Evolutionary conservation across 2,888 invertebrate species (phyloP), one percentile per base, ranked within the genome.

Genomic region (Rhyacophila evoluta): DNA sequence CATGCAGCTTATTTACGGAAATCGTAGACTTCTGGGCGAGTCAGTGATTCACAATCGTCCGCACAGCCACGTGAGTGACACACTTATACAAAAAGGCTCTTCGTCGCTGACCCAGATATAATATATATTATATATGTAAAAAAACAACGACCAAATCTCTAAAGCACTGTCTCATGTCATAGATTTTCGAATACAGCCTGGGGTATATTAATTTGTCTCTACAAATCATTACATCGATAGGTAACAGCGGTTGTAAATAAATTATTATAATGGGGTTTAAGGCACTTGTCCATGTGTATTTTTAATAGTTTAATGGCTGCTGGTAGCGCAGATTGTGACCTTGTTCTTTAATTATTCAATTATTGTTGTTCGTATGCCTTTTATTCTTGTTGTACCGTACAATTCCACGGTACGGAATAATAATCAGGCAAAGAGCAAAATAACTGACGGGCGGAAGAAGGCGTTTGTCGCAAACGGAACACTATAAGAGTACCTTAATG

Each of bases 331-430:
- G 55, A 55, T 55, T 25, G 25, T 55, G 55, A 55, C 19, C 55
- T 55, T 55, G 55, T 55, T 55, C 19, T n/a, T 19, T 55, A 55
- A 55, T 55, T 55, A 55, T 55, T 55, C 55, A 55, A 55, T 55
- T 55, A 55, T 25, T 0, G 25, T 19, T 15, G 10, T 55, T 19
- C 12, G 55, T 33, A 33, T 6, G 29, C 29, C 55, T 55, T 55
- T 55, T 55, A 25, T 55, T 55, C 55, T 55, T 5, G 15, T 55
- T 55, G 55, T 55, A 25, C 15, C 55, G 19, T 55, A 55, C 55
- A 55, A 55, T 55, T 55, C 55, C 55, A 55, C 55, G 19, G 15
- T 55, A 4, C 19, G 19, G 10, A 25, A 55, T 55, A 55, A 55
- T 55, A 55, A 55, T 55, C 15, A 19, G 19, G 55, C 55, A 55